Evolutionary conservation across 2,888 invertebrate genomes (phyloP).

Genomic region (Drosophila differens): DNA sequence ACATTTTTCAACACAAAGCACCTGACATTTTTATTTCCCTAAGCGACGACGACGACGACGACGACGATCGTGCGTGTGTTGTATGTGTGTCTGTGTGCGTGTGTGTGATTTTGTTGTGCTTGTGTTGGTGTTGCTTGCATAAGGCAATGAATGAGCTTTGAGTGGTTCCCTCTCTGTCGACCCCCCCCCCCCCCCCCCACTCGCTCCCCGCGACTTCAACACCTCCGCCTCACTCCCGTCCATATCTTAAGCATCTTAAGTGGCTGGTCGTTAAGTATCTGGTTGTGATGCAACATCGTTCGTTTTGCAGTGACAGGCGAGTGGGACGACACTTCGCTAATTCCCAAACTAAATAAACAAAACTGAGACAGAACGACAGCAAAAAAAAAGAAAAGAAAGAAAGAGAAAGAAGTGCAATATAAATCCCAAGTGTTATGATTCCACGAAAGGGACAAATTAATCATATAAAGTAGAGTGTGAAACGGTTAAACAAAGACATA

Average conservation of each 20-base stretch:
- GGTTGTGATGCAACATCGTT: conserved; percentile 10
- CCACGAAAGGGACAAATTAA: not conserved
- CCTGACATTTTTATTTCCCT: conserved; percentile 16
- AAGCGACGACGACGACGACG: not conserved
- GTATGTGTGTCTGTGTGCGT: no score
- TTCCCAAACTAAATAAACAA: conserved; percentile 22
- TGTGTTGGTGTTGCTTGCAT: conserved; percentile 10
- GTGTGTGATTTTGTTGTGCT: not conserved
- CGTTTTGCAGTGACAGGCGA: conserved; percentile 2
- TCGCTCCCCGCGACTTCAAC: not conserved
- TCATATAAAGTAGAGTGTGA: not conserved
- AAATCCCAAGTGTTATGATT: conserved; percentile 2
- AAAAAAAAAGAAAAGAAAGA: not conserved
- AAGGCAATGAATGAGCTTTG: conserved; percentile 21
- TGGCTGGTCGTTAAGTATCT: conserved; percentile 11
- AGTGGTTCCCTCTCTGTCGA: conserved; percentile 3
- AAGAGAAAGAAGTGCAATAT: not conserved
- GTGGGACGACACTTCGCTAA: conserved; percentile 9
- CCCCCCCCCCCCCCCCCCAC: no score
- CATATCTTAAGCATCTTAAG: conserved; percentile 6
- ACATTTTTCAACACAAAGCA: conserved; percentile 11
- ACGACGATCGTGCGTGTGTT: not conserved
- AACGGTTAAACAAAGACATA: conserved; percentile 4
- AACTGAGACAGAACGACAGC: not conserved
- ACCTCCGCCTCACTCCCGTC: not conserved